Conservation (phyloP, 2,888 invertebrate species). For the Callyntrura guangdongensis region DNA sequence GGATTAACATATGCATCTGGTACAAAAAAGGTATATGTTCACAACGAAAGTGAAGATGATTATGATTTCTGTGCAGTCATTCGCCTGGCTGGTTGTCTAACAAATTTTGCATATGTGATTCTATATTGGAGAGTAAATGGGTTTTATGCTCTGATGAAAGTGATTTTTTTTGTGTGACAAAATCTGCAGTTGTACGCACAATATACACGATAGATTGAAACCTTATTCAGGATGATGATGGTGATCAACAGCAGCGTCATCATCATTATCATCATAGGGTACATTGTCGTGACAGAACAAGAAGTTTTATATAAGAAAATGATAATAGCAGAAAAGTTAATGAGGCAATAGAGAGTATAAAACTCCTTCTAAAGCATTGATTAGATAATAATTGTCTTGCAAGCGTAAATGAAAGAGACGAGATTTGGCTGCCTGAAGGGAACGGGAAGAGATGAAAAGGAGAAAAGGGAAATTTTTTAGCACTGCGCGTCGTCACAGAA, state of each 20-base stretch:
- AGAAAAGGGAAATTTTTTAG: slow-evolving; percentile 66
- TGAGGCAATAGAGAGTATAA: slow-evolving; percentile 66
- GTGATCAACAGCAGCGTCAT: slow-evolving; percentile 14
- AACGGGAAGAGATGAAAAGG: slow-evolving; percentile 61
- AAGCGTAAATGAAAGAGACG: slow-evolving; percentile 26
- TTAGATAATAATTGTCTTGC: slow-evolving; percentile 75
- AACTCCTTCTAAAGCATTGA: slow-evolving; percentile 61
- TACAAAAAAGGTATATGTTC: not conserved
- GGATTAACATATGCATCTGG: slow-evolving; percentile 39
- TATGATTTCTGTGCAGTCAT: slow-evolving; percentile 9
- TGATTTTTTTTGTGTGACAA: slow-evolving; percentile 31
- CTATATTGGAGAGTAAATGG: not conserved
- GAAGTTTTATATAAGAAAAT: slow-evolving; percentile 7
- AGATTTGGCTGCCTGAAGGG: slow-evolving; percentile 25
- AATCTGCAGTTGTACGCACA: slow-evolving; percentile 13
- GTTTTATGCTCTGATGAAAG: slow-evolving; percentile 54
- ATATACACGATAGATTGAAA: too few species aligned
- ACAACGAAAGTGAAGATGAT: slow-evolving; percentile 28
- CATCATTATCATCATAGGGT: slow-evolving; percentile 17
- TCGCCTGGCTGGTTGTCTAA: not conserved
- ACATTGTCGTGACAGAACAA: slow-evolving; percentile 47
- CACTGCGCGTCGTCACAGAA: slow-evolving; percentile 9
- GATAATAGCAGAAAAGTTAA: slow-evolving; percentile 44
- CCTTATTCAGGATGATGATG: not conserved
- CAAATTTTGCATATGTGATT: not conserved